Percentiles rank a stretch among this genome's conserved stretches.
Evolutionary conservation across 2,113 vertebrate genomes (phyloP).

Genomic region (Actenoides lindsayi): DNA sequence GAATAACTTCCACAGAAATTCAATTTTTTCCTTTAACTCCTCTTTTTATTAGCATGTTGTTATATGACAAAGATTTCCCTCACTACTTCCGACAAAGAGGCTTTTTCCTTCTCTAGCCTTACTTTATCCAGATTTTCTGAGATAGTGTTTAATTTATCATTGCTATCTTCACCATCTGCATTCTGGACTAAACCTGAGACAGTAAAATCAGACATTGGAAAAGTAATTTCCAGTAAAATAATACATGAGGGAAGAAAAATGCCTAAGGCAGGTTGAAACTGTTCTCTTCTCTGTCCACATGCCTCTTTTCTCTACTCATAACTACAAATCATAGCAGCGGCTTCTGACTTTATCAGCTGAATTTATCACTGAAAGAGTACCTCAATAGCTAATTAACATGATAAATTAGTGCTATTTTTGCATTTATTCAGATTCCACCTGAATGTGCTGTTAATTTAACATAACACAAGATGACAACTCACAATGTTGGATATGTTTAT

Average conservation of each 20-base stretch:
- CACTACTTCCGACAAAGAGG: background rate
- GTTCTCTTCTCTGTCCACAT: background rate
- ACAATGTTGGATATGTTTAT: background rate
- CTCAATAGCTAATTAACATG: slow-evolving; percentile 28
- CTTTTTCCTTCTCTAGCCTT: background rate
- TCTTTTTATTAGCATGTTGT: background rate
- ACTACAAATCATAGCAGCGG: background rate
- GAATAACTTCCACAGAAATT: background rate
- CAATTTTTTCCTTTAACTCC: background rate
- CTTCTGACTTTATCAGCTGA: background rate
- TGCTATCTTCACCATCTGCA: background rate
- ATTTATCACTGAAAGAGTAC: background rate
- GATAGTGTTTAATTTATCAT: background rate
- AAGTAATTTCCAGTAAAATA: background rate
- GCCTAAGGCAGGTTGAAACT: background rate
- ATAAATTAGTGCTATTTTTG: slow-evolving; percentile 17
- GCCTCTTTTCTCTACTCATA: slow-evolving; percentile 11
- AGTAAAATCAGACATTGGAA: background rate
- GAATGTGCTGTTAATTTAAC: background rate
- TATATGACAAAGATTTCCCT: background rate
- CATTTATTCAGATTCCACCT: background rate
- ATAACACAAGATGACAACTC: background rate
- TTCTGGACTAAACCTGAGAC: background rate
- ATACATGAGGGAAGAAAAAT: background rate
- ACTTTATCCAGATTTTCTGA: background rate